Evolutionary conservation across 2,888 invertebrate species (phyloP).

Genomic region (Drosophila sordidula): DNA sequence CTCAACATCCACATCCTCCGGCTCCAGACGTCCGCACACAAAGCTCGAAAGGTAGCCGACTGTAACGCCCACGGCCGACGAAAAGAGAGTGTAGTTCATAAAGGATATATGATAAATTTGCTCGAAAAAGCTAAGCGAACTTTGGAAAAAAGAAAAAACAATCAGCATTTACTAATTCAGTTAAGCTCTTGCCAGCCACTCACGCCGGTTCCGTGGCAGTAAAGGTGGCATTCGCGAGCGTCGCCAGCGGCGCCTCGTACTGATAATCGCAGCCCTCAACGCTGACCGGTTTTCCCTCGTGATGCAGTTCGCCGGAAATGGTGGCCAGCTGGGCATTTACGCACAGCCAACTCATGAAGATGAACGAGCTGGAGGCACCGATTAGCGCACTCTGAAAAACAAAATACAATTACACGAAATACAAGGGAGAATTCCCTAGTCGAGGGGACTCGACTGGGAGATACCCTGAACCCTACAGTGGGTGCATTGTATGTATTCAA

Average conservation of each 20-base stretch:
- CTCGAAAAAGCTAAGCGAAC: conserved; percentile 62
- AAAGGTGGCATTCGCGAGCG: conserved; percentile 52
- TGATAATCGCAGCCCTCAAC: conserved; percentile 87
- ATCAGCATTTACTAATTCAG: neutral
- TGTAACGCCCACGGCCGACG: conserved; percentile 87
- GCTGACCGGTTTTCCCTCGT: conserved; percentile 86
- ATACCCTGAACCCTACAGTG: too few relatives aligned
- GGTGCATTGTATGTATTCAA: too few relatives aligned
- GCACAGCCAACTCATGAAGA: conserved; percentile 89
- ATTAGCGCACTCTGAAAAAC: conserved; percentile 88
- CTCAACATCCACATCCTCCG: conserved; percentile 87
- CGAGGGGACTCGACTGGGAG: neutral
- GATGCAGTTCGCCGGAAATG: conserved; percentile 87
- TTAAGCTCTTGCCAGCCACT: conserved; percentile 6
- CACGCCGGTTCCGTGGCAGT: conserved; percentile 24
- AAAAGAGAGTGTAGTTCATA: conserved; percentile 89
- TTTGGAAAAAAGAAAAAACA: conserved; percentile 10
- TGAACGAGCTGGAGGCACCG: conserved; percentile 88
- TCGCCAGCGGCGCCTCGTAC: conserved; percentile 83
- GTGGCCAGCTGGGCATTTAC: conserved; percentile 89
- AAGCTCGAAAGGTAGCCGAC: conserved; percentile 87
- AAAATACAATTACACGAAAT: conserved; percentile 2
- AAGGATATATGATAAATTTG: conserved; percentile 88
- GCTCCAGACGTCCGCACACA: conserved; percentile 86
- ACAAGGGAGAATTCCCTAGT: too few relatives aligned